Evolutionary conservation across 2,113 vertebrate species (phyloP).

Genomic region (Erinaceus europaeus): DNA sequence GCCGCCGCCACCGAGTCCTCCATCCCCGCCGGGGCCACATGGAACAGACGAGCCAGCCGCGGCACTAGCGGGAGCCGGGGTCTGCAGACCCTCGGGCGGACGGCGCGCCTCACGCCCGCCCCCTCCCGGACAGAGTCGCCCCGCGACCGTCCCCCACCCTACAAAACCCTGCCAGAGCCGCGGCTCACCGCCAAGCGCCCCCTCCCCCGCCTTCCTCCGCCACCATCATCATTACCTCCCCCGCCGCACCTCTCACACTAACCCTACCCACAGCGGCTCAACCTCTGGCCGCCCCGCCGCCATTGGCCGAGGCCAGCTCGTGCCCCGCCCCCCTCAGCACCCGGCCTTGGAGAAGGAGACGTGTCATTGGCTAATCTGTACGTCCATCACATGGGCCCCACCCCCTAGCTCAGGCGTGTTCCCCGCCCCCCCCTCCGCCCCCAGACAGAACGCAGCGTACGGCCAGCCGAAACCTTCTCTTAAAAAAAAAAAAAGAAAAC

Average conservation of each 20-base stretch:
- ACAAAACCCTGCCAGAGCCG: constrained; percentile 36
- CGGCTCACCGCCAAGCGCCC: constrained; percentile 62
- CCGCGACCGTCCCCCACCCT: constrained; percentile 46
- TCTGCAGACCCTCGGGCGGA: constrained; percentile 57
- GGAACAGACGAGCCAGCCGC: constrained; percentile 52
- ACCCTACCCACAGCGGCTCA: constrained; percentile 66
- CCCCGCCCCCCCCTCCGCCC: not conserved
- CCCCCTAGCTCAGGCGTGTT: not conserved
- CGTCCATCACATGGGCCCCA: constrained; percentile 45
- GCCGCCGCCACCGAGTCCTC: constrained; percentile 67
- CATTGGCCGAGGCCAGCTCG: constrained; percentile 46
- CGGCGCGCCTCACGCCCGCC: constrained; percentile 58
- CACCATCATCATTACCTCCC: constrained; percentile 75
- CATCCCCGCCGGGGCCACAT: constrained; percentile 69
- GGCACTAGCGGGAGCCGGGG: constrained; percentile 51
- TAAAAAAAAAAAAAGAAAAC: constrained; percentile 29
- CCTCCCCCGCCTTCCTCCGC: constrained; percentile 70
- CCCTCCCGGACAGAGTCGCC: constrained; percentile 44
- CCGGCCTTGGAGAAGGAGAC: not conserved
- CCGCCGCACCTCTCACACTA: constrained; percentile 78
- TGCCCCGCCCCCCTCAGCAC: constrained; percentile 45
- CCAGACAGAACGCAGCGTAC: not conserved
- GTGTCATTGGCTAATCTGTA: not conserved
- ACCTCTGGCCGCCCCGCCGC: constrained; percentile 56
- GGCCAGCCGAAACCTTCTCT: not conserved